phyloP scores from a whole-genome alignment of 2,113 vertebrate genomes.

The Entosphenus tridentatus region DNA sequence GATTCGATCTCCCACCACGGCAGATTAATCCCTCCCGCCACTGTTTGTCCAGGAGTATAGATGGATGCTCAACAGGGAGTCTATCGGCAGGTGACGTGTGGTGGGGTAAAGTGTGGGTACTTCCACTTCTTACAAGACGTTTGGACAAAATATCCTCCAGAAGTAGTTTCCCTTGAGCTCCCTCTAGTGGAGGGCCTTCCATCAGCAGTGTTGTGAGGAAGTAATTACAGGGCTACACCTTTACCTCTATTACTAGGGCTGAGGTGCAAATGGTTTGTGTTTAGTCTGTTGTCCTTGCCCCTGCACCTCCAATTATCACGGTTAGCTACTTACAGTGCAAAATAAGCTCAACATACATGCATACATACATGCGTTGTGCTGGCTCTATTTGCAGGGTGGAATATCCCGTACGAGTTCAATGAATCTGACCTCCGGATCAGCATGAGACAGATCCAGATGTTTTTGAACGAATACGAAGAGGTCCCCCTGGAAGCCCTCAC shows the following conservation, averaged over 20 bases:
- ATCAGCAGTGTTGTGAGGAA: background rate
- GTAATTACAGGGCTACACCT: background rate
- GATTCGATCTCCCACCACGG: too few species aligned
- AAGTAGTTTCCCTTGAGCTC: background rate
- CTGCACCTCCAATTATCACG: background rate
- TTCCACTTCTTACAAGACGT: too few species aligned
- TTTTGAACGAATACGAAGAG: constrained; percentile 59
- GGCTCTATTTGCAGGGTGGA: constrained; percentile 41
- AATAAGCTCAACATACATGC: background rate
- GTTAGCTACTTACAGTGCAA: background rate
- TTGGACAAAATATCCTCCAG: background rate
- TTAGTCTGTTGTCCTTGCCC: background rate
- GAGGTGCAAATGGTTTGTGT: background rate
- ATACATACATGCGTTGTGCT: background rate
- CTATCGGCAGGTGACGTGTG: too few species aligned
- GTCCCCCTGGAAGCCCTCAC: constrained; percentile 54
- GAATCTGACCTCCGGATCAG: constrained; percentile 74
- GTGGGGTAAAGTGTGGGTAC: too few species aligned
- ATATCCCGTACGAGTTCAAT: constrained; percentile 79
- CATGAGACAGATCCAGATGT: constrained; percentile 68
- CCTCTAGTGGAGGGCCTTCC: background rate
- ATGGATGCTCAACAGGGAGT: too few species aligned
- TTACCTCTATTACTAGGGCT: background rate
- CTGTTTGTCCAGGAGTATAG: too few species aligned
- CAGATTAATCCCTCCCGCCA: too few species aligned